A percentile compares a stretch with the other conserved stretches of the same genome.
Conservation (phyloP, 2,797 vertebrate genomes). For the Cryptoblepharus egeriae region DNA sequence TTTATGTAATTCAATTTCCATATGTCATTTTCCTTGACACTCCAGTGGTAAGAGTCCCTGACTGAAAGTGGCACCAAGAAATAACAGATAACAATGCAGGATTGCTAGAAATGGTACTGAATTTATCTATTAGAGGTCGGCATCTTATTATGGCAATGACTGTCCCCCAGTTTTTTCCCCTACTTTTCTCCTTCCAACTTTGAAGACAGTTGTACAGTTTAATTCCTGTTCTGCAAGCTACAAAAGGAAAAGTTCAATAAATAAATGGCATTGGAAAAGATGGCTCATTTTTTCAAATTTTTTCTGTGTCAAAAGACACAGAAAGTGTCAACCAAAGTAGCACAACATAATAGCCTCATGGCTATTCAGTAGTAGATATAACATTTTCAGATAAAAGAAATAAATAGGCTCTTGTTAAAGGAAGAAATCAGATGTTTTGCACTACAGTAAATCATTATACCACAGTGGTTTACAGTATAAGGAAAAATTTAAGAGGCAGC, state of each 20-base stretch:
- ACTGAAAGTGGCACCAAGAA: neutral
- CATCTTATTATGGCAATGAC: neutral
- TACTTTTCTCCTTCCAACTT: neutral
- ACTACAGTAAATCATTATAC: slow-evolving; percentile 22
- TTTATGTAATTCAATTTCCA: slow-evolving; percentile 3
- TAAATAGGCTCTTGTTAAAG: slow-evolving; percentile 41
- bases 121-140: neutral
- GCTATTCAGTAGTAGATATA: slow-evolving; percentile 24
- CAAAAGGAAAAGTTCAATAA: neutral
- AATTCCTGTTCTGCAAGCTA: slow-evolving; percentile 3
- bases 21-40: neutral
- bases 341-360: neutral
- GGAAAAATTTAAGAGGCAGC: slow-evolving; percentile 6
- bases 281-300: neutral
- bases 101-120: neutral
- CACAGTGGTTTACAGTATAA: slow-evolving; percentile 11
- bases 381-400: slow-evolving; percentile 30
- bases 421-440: slow-evolving; percentile 48
- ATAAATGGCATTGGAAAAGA: neutral
- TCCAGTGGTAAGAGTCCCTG: neutral
- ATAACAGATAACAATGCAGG: neutral
- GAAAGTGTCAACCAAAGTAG: neutral
- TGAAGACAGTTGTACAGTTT: neutral
- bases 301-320: no score
- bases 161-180: neutral